Base-by-base conservation (phyloP, 30 jellyfish, hydroid and myxozoan species). In the Cassiopea andromeda region DNA sequence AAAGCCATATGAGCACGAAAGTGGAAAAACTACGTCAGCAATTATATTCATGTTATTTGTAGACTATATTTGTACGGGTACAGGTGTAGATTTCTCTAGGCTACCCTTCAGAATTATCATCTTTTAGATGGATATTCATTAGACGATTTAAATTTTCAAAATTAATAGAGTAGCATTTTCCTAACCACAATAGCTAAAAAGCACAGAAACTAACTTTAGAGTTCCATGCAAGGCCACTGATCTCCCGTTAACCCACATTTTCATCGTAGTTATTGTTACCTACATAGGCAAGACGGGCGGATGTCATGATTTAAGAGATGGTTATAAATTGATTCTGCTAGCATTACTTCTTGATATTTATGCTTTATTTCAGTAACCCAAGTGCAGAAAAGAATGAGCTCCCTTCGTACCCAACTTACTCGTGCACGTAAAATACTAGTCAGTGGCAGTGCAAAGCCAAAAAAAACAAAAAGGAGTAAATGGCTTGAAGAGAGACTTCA, bases 391-490 rank as follows among this genome's bases (percentile, higher is more conserved):
- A 47, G 87, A 49, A 77, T 77, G 44, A 46, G 48, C 44, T 77
- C 87, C 43, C 73, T 77, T n/a, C 75, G 87, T 45, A 77, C 87
- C 73, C 87, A 77, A 54, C 59, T 45, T 44, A 49, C 73, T 46
- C 87, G 87, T 49, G 73, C 87, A 77, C 75, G 87, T 46, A 77
- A 77, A 77, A 17, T 44, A 49, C 74, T 69, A 77, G 45, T 12
- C n/a, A 77, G 87, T 77, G 87, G 87, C 48, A 77, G 87, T 50
- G 87, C 74, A 44, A 77, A 49, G 59, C 74, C 87, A n/a, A 47
- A 77, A 27, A 49, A 77, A 38, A 77, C 87, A n/a, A 77, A 77
- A 54, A 54, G 7, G 64, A 54, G 10, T 10, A 54, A 54, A 10
- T 47, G 87, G 87, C 73, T 77, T 27, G 46, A 77, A 48, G 87